Base-by-base conservation (phyloP, 2,888 invertebrate genomes). In the Lucinisca nassula region DNA sequence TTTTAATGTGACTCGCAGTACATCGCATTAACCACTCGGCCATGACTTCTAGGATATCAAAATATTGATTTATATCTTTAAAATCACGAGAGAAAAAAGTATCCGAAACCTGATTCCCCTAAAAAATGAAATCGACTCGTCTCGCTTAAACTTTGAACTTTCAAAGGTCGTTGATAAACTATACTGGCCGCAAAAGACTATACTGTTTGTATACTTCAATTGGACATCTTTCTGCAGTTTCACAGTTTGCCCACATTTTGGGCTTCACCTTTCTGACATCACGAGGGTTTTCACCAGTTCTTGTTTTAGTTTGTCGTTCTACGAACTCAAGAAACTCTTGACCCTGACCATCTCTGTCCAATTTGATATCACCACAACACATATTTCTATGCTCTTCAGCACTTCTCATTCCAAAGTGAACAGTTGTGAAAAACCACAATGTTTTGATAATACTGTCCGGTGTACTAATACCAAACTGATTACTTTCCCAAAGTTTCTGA, bases 301-400 rank as follows among this genome's bases (percentile, higher is more conserved):
- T 51, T 0, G 83, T 89, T 82, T 89, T 89, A 1, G 84, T 86
- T 72, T 89, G 82, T 12, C 83, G 40, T 72, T 86, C 89, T 0
- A 30, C 21, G 61, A 78, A 86, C 45, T 75, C 72, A 1, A 88
- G 58, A 74, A 45, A 88, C 70, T 82, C 88, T 12, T 74, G 74
- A 1, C 85, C 86, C 24, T 37, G 14, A 0, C 49, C 32, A 38
- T 87, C 80, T 3, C 27, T 21, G 12, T 27, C 6, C n/a, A 61
- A 30, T 27, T 61, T 24, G 10, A 86, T 35, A 51, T 86, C 86
- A 4, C 86, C 81, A 78, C 85, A 84, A 58, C 83, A 79, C 83
- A 89, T 86, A n/a, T 83, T 67, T 21, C 84, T 12, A 38, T 89
- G 84, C 27, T 89, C 86, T n/a, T 83, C 45, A 0, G 24, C 21